phyloP scores from a whole-genome alignment of 2,888 invertebrate species.

The Drosophila mettleri region DNA sequence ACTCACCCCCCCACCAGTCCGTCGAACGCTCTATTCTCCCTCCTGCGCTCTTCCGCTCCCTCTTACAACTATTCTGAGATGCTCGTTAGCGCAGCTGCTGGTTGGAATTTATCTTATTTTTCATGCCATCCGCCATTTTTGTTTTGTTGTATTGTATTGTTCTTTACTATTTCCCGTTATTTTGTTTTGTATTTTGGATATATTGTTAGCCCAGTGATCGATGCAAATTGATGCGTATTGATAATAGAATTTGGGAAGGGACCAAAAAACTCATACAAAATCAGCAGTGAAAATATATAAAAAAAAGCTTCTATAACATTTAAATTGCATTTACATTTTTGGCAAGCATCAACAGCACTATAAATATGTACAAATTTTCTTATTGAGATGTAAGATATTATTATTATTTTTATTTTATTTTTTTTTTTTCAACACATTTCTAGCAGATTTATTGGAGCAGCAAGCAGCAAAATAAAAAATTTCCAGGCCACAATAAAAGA shows the following conservation, averaged over 20 bases:
- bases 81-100: conserved; percentile 78
- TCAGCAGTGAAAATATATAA: background rate
- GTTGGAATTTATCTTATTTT: conserved; percentile 74
- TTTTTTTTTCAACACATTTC: conserved; percentile 7
- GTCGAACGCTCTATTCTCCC: conserved; percentile 3
- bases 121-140: conserved; percentile 54
- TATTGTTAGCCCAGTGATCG: conserved; percentile 75
- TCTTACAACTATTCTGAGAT: conserved; percentile 39
- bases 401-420: background rate
- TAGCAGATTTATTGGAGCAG: conserved; percentile 46
- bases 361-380: conserved; percentile 1
- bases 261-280: conserved; percentile 9
- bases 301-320: background rate
- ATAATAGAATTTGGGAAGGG: conserved; percentile 54
- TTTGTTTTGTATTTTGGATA: conserved; percentile 59
- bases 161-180: conserved; percentile 23
- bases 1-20: background rate
- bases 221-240: conserved; percentile 76
- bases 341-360: background rate
- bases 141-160: conserved; percentile 24
- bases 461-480: background rate
- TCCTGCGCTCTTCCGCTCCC: background rate
- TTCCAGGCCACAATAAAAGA: conserved; percentile 13
- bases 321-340: background rate
- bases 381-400: background rate